A percentile compares a stretch with the other conserved stretches of the same genome.
phyloP scores from a whole-genome alignment of 2,888 invertebrate species.

The Conchocele bisecta region DNA sequence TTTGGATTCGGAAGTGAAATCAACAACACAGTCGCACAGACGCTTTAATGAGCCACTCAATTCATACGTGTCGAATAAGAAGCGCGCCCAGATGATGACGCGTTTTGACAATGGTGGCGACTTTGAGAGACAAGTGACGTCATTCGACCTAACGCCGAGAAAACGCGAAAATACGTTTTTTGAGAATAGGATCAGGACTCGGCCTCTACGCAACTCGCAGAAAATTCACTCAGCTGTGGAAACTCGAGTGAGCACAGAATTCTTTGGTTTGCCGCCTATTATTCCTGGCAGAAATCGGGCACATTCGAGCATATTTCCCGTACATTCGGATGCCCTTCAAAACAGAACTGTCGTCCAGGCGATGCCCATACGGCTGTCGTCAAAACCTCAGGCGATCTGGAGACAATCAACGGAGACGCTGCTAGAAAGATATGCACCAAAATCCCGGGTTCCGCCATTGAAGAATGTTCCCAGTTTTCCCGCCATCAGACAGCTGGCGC shows the following conservation, averaged over 20 bases:
- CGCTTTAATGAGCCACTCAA: conserved; percentile 71
- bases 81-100: conserved; percentile 24
- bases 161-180: conserved; percentile 10
- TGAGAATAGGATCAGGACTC: conserved; percentile 11
- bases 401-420: conserved; percentile 53
- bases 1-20: conserved; percentile 44
- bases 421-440: conserved; percentile 32
- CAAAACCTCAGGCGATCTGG: conserved; percentile 61
- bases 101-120: conserved; percentile 13
- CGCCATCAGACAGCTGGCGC: too few species aligned
- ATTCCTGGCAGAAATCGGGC: conserved; percentile 1
- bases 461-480: too few species aligned
- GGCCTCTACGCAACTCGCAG: conserved; percentile 28
- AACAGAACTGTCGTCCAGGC: neutral
- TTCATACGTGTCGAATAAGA: conserved; percentile 57
- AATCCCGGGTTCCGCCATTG: too few species aligned
- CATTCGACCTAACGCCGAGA: conserved; percentile 11
- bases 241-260: conserved; percentile 12
- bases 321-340: neutral
- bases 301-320: neutral
- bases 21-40: conserved; percentile 18
- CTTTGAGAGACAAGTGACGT: conserved; percentile 31
- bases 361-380: conserved; percentile 54
- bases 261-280: conserved; percentile 49
- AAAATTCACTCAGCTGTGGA: conserved; percentile 44